phyloP scores from a whole-genome alignment of 1,140 invertebrate genomes.

The Dendrolimus punctatus region DNA sequence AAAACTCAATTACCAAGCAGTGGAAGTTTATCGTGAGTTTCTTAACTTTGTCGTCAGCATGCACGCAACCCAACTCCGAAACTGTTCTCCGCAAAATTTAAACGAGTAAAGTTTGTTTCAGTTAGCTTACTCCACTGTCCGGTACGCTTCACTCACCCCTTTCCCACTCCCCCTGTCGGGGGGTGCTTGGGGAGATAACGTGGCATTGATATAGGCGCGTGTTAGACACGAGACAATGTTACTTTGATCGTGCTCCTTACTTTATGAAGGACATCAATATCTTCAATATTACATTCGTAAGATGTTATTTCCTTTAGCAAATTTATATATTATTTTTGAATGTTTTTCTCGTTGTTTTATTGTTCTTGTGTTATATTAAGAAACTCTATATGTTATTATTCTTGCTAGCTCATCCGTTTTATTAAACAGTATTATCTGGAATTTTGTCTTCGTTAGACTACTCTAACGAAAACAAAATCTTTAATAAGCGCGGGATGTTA shows the following conservation, averaged over 20 bases:
- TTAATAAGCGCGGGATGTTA: no score
- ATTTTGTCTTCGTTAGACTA: no score
- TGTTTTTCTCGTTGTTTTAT: no score
- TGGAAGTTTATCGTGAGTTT: constrained; percentile 42
- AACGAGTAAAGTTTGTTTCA: constrained; percentile 65
- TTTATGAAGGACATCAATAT: constrained; percentile 24
- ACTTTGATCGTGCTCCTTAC: constrained; percentile 24
- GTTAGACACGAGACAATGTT: constrained; percentile 32
- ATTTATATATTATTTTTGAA: no score
- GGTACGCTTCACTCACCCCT: constrained; percentile 14
- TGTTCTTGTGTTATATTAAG: no score
- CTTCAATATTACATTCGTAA: no score
- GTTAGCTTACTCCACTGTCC: constrained; percentile 50
- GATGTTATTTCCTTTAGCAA: no score
- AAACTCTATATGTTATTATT: no score
- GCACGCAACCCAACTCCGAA: constrained; percentile 40
- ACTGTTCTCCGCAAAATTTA: constrained; percentile 59
- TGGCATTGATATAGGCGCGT: constrained; percentile 47
- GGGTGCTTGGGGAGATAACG: constrained; percentile 8
- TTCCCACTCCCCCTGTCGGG: constrained; percentile 8
- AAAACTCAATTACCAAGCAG: constrained; percentile 43
- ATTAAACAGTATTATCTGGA: no score
- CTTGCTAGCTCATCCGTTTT: no score
- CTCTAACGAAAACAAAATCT: no score
- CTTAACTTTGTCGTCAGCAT: constrained; percentile 37